These are phyloP conservation scores for Anguilla anguilla DNA, from an alignment of 2,797 vertebrate genomes.

Conservation along the genomic window DNA sequence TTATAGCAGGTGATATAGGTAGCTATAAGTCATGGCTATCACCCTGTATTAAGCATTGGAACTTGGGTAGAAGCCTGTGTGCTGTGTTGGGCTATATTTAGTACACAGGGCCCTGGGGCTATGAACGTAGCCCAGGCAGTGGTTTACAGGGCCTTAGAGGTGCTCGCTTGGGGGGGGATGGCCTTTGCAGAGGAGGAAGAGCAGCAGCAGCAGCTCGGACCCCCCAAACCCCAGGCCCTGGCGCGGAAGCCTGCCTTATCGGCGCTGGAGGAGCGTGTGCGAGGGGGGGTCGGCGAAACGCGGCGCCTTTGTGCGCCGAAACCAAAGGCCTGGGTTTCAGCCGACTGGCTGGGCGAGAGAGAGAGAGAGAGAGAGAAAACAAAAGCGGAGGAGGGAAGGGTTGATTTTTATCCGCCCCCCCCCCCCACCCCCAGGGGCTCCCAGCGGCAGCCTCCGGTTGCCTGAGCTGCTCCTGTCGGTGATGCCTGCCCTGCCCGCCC, in stretches of 20 bases:
- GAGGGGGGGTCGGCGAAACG: neutral
- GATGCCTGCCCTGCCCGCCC: neutral
- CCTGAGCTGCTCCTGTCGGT: neutral
- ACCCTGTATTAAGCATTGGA: neutral
- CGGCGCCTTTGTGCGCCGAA: slow-evolving; percentile 19
- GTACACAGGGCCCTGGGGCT: neutral
- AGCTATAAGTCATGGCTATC: neutral
- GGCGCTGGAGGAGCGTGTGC: neutral
- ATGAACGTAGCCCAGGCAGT: neutral
- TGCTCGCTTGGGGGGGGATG: neutral
- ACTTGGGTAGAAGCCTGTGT: neutral
- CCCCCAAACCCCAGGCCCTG: neutral
- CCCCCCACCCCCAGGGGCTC: neutral
- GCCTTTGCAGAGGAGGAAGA: slow-evolving; percentile 14
- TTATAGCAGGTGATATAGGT: no score
- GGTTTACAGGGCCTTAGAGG: neutral
- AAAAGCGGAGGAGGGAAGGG: neutral
- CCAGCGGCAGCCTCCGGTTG: neutral
- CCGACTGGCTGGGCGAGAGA: neutral
- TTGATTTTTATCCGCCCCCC: neutral
- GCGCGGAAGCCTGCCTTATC: neutral
- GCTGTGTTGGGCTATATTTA: neutral
- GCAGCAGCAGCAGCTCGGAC: neutral
- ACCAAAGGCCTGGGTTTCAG: slow-evolving; percentile 25
- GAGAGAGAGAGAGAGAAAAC: neutral